These are phyloP conservation scores for Glossophaga mutica DNA, from an alignment of 2,797 vertebrate genomes.

Conservation along the genomic window DNA sequence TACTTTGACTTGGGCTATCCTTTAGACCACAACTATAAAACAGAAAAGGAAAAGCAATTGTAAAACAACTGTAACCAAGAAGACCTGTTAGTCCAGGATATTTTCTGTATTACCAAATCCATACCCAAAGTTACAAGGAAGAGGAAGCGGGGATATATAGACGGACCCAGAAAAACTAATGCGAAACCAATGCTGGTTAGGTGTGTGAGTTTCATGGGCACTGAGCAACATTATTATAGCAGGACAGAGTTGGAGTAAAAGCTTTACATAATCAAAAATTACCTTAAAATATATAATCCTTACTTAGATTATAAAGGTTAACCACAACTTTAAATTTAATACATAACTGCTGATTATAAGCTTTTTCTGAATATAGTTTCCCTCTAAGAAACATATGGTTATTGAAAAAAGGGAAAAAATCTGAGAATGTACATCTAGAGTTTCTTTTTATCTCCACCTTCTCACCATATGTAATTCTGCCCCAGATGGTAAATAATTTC, in stretches of 20 bases:
- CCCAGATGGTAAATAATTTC: background rate
- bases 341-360: background rate
- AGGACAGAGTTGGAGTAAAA: background rate
- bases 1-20: background rate
- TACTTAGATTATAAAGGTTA: constrained; percentile 13
- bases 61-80: background rate
- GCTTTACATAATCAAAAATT: background rate
- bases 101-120: background rate
- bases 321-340: background rate
- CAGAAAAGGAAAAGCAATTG: background rate
- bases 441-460: background rate
- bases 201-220: background rate
- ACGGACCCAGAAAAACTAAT: background rate
- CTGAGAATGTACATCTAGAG: background rate
- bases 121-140: background rate
- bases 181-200: background rate
- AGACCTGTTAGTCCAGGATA: background rate
- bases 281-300: background rate
- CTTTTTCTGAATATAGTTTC: constrained; percentile 12
- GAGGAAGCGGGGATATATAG: background rate
- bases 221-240: background rate
- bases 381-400: background rate
- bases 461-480: background rate
- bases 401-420: background rate
- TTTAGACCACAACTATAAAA: background rate